Evolutionary conservation across 2,888 invertebrate species (phyloP).

Genomic region (Synanthedon andrenaeformis): DNA sequence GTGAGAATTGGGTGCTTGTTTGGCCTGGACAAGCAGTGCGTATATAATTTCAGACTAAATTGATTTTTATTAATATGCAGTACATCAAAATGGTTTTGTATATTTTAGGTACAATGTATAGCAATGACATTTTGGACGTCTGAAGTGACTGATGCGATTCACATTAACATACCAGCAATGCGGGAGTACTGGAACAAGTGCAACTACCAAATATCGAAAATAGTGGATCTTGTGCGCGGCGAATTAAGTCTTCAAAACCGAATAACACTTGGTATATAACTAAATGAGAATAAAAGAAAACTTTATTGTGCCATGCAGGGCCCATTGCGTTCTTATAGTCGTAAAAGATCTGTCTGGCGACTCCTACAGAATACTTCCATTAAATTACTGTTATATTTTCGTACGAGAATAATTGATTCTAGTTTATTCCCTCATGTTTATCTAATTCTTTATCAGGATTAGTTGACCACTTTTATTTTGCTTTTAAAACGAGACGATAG

Average conservation of each 20-base stretch:
- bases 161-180: constrained; percentile 67
- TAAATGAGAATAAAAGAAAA: neutral
- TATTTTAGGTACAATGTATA: constrained; percentile 77
- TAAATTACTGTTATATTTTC: too few species aligned
- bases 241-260: constrained; percentile 86
- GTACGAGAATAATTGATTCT: too few species aligned
- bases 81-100: neutral
- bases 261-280: constrained; percentile 77
- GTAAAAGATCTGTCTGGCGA: too few species aligned
- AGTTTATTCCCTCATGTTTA: too few species aligned
- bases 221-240: constrained; percentile 89
- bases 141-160: constrained; percentile 85
- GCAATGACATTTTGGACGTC: constrained; percentile 91
- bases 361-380: too few species aligned
- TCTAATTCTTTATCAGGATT: too few species aligned
- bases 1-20: constrained; percentile 85
- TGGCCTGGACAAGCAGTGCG: constrained; percentile 93
- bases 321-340: too few species aligned
- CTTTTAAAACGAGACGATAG: too few species aligned
- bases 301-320: too few species aligned
- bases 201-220: constrained; percentile 82
- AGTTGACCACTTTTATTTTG: too few species aligned
- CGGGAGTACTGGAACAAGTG: constrained; percentile 76
- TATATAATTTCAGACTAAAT: constrained; percentile 1
- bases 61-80: neutral